Percentiles rank a stretch among this genome's conserved stretches.
Evolutionary conservation across 2,113 vertebrate genomes (phyloP).

Genomic region (Dermatemys mawii): DNA sequence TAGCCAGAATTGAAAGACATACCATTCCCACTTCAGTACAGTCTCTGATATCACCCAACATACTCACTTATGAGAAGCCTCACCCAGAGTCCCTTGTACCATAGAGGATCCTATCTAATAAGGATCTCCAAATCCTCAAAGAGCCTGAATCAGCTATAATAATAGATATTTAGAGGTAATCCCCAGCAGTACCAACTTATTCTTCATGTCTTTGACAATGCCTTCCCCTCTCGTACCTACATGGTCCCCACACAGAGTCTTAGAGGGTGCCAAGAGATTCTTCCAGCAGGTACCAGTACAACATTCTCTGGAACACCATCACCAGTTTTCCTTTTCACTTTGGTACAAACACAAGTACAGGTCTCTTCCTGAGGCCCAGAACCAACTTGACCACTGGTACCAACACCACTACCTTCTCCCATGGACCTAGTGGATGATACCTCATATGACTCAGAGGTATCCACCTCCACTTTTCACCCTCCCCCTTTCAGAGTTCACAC

Average conservation of each 20-base stretch:
- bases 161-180: background rate
- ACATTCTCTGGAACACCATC: background rate
- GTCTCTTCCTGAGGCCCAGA: background rate
- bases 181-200: background rate
- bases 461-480: background rate
- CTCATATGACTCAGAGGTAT: background rate
- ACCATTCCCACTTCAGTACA: background rate
- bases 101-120: background rate
- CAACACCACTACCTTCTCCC: background rate
- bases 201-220: background rate
- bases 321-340: background rate
- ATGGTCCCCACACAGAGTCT: background rate
- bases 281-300: background rate
- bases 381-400: background rate
- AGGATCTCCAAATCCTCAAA: background rate
- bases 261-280: background rate
- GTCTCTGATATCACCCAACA: background rate
- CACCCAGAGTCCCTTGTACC: background rate
- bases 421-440: background rate
- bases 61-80: background rate
- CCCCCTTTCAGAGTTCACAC: background rate
- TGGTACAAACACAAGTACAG: background rate
- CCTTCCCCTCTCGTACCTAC: background rate
- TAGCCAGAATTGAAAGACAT: background rate
- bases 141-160: background rate